A percentile compares a stretch with the other conserved stretches of the same genome.
These are phyloP conservation scores for cattle (Bos taurus) DNA, from an alignment of 2,113 vertebrate genomes.

Conservation along the genomic window DNA sequence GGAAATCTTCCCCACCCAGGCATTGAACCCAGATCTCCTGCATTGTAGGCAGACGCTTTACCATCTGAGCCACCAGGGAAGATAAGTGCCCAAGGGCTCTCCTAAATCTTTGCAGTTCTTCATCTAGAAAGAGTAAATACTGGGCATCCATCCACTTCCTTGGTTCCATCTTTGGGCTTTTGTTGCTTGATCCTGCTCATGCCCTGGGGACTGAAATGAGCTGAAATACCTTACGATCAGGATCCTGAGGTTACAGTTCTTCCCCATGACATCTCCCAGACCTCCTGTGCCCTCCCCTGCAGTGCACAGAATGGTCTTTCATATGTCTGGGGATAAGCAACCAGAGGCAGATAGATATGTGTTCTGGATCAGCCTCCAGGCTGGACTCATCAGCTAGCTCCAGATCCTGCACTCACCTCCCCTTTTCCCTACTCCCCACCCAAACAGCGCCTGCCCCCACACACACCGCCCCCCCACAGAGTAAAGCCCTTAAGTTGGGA, in stretches of 20 bases:
- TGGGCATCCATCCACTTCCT: background rate
- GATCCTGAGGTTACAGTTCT: background rate
- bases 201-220: background rate
- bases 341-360: background rate
- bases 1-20: no score
- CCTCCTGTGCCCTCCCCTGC: background rate
- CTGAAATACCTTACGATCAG: background rate
- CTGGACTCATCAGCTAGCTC: background rate
- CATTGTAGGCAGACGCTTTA: no score
- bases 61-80: no score
- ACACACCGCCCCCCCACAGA: rapidly evolving
- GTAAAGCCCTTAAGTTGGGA: background rate
- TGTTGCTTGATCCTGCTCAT: background rate
- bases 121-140: background rate
- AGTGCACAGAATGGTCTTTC: background rate
- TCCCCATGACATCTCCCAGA: background rate
- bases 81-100: background rate
- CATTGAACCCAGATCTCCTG: no score
- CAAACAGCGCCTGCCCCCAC: rapidly evolving
- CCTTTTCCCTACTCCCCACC: rapidly evolving
- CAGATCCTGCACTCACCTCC: background rate
- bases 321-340: background rate
- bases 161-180: background rate
- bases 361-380: background rate
- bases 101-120: background rate